Evolutionary conservation across 2,113 vertebrate genomes (phyloP).

Genomic region (Oreamnos americanus): DNA sequence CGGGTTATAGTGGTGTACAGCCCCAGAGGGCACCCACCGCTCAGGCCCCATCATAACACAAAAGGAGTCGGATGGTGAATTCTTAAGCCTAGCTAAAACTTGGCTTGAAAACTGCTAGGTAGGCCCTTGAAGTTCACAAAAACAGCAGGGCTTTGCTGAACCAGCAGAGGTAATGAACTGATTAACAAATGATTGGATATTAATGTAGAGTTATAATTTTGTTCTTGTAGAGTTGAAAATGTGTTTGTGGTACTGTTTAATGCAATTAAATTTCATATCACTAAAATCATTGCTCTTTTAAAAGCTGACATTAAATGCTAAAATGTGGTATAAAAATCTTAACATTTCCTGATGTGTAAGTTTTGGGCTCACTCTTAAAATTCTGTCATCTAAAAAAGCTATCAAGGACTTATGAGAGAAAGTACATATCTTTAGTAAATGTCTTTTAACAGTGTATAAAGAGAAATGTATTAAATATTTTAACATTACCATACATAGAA

Average conservation of each 20-base stretch:
- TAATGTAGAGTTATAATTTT: background rate
- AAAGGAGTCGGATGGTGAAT: background rate
- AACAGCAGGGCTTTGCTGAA: background rate
- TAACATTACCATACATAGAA: background rate
- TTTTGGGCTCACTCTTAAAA: background rate
- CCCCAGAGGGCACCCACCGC: background rate
- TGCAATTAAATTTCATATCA: background rate
- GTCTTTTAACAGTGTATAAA: background rate
- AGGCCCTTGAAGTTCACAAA: background rate
- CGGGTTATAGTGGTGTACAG: rapidly evolving
- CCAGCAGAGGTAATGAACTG: background rate
- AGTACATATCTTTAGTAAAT: background rate
- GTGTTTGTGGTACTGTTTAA: background rate
- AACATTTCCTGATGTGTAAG: background rate
- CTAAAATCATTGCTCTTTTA: background rate
- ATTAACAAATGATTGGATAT: background rate
- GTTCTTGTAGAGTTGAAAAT: background rate
- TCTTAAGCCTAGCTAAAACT: background rate
- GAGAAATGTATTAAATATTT: background rate
- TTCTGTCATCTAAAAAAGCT: background rate
- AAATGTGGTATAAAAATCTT: background rate
- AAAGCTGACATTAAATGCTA: background rate
- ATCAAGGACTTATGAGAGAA: background rate
- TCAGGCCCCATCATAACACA: too few relatives aligned
- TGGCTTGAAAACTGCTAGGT: background rate